phyloP scores from a whole-genome alignment of 2,888 invertebrate species.

The Diplolepis rosae region DNA sequence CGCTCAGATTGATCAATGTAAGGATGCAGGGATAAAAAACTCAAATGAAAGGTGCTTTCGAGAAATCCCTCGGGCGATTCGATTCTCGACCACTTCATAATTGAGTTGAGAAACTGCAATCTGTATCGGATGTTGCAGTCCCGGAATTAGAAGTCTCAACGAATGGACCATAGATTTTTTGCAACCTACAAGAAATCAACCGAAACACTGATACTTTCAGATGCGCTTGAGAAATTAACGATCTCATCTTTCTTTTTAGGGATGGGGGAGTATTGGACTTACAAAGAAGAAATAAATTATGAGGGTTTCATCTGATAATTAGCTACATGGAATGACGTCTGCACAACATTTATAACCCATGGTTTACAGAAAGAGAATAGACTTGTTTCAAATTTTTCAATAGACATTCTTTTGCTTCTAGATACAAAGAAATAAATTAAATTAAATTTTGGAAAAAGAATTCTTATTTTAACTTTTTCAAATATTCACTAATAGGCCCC shows the following conservation, averaged over 20 bases:
- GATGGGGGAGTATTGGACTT: background rate
- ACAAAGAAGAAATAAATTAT: background rate
- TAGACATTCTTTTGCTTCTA: too few species aligned
- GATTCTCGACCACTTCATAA: constrained; percentile 2
- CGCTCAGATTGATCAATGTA: background rate
- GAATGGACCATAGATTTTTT: constrained; percentile 21
- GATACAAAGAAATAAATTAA: too few species aligned
- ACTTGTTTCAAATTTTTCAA: too few species aligned
- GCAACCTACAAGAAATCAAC: background rate
- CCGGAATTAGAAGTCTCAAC: constrained; percentile 5
- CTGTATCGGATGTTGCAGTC: background rate
- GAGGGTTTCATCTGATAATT: background rate
- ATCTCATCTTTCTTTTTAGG: background rate
- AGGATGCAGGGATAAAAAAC: background rate
- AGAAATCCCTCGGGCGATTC: constrained; percentile 4
- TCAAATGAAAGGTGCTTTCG: constrained; percentile 2
- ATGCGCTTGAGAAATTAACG: background rate
- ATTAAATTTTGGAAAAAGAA: too few species aligned
- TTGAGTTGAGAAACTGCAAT: constrained; percentile 19
- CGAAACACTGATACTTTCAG: background rate
- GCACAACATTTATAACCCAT: too few species aligned
- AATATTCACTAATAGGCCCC: too few species aligned
- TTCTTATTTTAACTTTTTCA: too few species aligned
- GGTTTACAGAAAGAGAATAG: too few species aligned
- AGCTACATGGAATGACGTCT: too few species aligned